These are phyloP conservation scores for cat (Felis catus) DNA, from an alignment of 2,113 vertebrate genomes.

Conservation along the genomic window DNA sequence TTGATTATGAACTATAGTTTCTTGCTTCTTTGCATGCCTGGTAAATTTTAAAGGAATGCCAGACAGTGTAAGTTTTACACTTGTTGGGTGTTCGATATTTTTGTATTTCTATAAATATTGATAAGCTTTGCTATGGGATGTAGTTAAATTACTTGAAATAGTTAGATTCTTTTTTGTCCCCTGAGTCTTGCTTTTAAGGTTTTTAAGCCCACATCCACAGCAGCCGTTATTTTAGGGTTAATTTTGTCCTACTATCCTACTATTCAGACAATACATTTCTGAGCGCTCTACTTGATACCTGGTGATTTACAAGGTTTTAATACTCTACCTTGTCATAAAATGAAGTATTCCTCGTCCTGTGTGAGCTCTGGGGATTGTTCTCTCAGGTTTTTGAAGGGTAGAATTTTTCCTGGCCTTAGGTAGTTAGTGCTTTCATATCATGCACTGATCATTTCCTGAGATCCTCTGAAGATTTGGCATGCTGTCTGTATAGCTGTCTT, in stretches of 20 bases:
- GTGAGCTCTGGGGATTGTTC: neutral
- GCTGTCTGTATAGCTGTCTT: neutral
- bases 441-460: neutral
- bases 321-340: neutral
- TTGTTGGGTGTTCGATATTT: neutral
- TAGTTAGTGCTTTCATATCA: neutral
- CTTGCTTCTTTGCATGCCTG: neutral
- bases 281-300: neutral
- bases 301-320: neutral
- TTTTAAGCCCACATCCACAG: neutral
- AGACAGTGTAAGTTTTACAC: neutral
- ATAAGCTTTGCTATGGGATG: neutral
- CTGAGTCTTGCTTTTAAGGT: neutral
- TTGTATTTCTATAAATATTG: neutral
- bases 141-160: neutral
- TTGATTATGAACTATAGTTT: neutral
- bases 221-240: neutral
- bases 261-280: neutral
- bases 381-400: neutral
- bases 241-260: neutral
- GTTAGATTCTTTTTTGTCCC: neutral
- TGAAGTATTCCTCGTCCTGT: neutral
- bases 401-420: neutral
- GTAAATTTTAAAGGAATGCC: neutral
- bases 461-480: neutral